Evolutionary conservation across 2,113 vertebrate genomes (phyloP).

Genomic region (Mus pahari): DNA sequence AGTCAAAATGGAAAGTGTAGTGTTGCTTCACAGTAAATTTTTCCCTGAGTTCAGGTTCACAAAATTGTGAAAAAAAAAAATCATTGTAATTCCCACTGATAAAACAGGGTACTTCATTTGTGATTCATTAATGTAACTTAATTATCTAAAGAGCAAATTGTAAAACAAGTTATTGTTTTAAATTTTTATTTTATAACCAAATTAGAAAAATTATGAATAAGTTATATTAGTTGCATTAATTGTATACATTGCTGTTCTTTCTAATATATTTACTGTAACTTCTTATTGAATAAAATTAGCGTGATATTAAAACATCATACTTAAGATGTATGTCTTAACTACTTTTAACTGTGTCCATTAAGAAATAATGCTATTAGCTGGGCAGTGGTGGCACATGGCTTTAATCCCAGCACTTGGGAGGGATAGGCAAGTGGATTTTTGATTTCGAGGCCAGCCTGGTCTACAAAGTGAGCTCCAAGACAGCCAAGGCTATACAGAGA

Average conservation of each 20-base stretch:
- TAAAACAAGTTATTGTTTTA: not conserved
- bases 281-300: not conserved
- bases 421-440: no score
- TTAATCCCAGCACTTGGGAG: no score
- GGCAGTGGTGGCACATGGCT: no score
- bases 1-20: slow-evolving; percentile 19
- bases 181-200: not conserved
- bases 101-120: slow-evolving; percentile 4
- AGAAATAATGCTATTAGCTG: not conserved
- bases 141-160: slow-evolving; percentile 8
- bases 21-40: not conserved
- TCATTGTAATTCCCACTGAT: not conserved
- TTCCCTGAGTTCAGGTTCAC: slow-evolving; percentile 43
- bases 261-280: not conserved
- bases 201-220: slow-evolving; percentile 34
- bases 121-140: slow-evolving; percentile 6
- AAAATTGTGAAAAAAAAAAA: slow-evolving; percentile 24
- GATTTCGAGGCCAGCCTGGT: no score
- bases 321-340: not conserved
- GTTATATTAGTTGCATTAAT: not conserved
- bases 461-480: no score
- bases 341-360: not conserved
- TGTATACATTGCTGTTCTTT: not conserved
- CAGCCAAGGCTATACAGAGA: no score
- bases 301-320: not conserved